Evolutionary conservation across 2,797 vertebrate genomes (phyloP).

Genomic region (Enteromius unitaeniatus): DNA sequence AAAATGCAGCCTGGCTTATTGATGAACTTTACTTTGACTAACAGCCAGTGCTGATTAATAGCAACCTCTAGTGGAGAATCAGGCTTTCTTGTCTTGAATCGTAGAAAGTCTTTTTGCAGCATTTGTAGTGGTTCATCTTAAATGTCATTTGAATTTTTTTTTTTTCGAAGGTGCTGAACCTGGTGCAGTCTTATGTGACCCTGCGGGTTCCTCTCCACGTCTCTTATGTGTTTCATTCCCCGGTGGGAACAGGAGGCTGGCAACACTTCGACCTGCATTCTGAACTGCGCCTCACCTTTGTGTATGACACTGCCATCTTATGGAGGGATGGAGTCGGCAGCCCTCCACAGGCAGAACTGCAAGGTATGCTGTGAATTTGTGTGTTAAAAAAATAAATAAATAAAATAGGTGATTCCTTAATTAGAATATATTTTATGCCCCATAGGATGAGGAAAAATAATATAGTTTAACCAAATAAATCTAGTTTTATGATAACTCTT

Average conservation of each 20-base stretch:
- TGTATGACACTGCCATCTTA: conserved; percentile 95
- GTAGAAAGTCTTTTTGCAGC: background rate
- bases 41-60: conserved; percentile 42
- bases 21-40: conserved; percentile 43
- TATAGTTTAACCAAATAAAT: background rate
- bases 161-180: conserved; percentile 86
- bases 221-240: conserved; percentile 93
- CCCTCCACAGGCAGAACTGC: conserved; percentile 89
- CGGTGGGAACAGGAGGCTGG: conserved; percentile 87
- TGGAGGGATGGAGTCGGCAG: conserved; percentile 93
- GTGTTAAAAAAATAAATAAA: background rate
- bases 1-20: conserved; percentile 32
- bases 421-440: background rate
- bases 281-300: conserved; percentile 91
- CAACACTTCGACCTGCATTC: conserved; percentile 95
- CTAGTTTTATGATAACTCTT: background rate
- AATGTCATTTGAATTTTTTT: background rate
- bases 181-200: conserved; percentile 94
- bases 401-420: background rate
- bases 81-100: background rate
- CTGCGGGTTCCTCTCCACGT: conserved; percentile 91
- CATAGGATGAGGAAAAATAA: too few species aligned
- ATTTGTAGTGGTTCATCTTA: background rate
- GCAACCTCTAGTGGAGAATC: conserved; percentile 70
- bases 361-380: conserved; percentile 75